Evolutionary conservation across 2,113 vertebrate genomes (phyloP).

Genomic region (Lonchura striata): DNA sequence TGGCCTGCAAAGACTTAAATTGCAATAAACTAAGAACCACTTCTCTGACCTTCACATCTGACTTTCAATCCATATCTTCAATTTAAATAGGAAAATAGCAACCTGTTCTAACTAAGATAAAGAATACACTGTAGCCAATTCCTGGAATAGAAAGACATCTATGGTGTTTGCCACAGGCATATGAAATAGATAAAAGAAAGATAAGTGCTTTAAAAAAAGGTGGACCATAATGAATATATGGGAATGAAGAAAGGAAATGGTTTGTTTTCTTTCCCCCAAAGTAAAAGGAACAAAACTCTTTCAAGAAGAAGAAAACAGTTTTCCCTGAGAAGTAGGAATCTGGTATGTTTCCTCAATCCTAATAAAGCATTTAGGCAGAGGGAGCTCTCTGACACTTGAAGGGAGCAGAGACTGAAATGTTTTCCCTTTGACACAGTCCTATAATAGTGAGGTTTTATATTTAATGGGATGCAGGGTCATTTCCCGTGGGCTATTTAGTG

Average conservation of each 20-base stretch:
- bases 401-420: slow-evolving; percentile 56
- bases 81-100: slow-evolving; percentile 71
- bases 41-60: slow-evolving; percentile 69
- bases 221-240: slow-evolving; percentile 64
- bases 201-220: slow-evolving; percentile 60
- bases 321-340: slow-evolving; percentile 17
- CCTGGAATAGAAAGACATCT: slow-evolving; percentile 47
- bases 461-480: slow-evolving; percentile 83
- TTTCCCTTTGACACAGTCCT: slow-evolving; percentile 68
- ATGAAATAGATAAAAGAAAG: slow-evolving; percentile 73
- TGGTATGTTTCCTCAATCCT: slow-evolving; percentile 47
- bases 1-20: neutral
- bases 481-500: slow-evolving; percentile 86
- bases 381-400: slow-evolving; percentile 61
- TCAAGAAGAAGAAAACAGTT: slow-evolving; percentile 9
- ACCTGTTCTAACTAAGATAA: slow-evolving; percentile 59
- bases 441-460: slow-evolving; percentile 50
- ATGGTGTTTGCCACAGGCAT: slow-evolving; percentile 66
- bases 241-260: neutral
- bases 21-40: neutral
- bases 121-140: slow-evolving; percentile 33
- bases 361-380: slow-evolving; percentile 49
- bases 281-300: slow-evolving; percentile 29
- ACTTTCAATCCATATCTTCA: slow-evolving; percentile 69
- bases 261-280: neutral